These are phyloP conservation scores for Argya squamiceps DNA, from an alignment of 2,797 vertebrate genomes.

Conservation along the genomic window DNA sequence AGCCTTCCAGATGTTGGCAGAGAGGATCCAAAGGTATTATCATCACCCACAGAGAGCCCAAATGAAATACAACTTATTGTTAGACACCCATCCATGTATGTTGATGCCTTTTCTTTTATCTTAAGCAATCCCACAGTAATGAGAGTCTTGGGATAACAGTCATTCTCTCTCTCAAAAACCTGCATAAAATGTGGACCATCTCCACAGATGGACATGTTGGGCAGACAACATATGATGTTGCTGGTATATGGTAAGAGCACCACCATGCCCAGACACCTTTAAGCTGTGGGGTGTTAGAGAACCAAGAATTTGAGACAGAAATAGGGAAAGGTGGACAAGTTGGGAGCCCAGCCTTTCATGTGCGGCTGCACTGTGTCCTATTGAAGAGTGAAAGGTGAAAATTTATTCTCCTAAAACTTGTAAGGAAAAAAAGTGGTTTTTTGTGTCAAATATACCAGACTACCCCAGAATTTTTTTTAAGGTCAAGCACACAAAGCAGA, in stretches of 20 bases:
- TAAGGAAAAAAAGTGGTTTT: not conserved
- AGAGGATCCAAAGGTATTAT: not conserved
- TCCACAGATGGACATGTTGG: not conserved
- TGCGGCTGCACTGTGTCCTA: not conserved
- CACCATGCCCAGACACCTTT: accelerated
- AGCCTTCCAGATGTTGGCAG: not conserved
- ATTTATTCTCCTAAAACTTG: not conserved
- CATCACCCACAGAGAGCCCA: accelerated
- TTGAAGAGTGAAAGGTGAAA: not conserved
- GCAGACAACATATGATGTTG: not conserved
- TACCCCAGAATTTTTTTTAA: not conserved
- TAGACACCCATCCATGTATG: not conserved
- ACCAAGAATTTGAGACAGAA: not conserved
- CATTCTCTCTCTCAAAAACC: not conserved
- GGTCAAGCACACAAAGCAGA: not conserved
- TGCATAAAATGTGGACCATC: not conserved
- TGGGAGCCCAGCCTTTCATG: not conserved
- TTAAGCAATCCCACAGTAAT: not conserved
- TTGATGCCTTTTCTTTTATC: not conserved
- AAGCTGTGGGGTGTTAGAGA: not conserved
- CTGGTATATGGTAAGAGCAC: not conserved
- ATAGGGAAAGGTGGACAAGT: not conserved
- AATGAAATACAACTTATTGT: not conserved
- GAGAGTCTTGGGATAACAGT: not conserved
- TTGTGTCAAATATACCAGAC: not conserved